phyloP scores from a whole-genome alignment of 1,140 invertebrate genomes.

The Drosophila grimshawi region DNA sequence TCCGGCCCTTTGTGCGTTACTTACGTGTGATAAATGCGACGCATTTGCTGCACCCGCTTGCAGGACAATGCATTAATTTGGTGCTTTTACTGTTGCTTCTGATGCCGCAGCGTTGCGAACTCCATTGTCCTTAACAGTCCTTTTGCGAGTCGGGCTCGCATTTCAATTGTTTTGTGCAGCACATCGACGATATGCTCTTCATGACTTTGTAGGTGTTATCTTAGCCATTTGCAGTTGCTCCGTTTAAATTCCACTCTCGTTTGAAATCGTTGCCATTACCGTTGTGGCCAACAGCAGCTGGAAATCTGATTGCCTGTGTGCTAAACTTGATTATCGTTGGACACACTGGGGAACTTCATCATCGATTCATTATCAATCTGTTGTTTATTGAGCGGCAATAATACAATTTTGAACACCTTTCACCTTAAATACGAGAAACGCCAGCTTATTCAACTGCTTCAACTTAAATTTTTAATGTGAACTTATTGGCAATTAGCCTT shows the following conservation, averaged over 20 bases:
- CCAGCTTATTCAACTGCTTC: background rate
- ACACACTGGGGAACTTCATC: too few relatives aligned
- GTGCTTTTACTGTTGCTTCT: constrained; percentile 14
- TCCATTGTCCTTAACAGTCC: constrained; percentile 44
- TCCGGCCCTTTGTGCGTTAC: constrained; percentile 63
- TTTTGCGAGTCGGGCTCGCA: constrained; percentile 32
- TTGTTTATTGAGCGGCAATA: constrained; percentile 16
- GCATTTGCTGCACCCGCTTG: constrained; percentile 30
- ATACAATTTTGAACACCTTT: background rate
- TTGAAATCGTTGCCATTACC: background rate
- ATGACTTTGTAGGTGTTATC: constrained; percentile 65
- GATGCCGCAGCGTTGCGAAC: constrained; percentile 13
- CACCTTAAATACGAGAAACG: background rate
- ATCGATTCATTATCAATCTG: constrained; percentile 35
- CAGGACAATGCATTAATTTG: constrained; percentile 47
- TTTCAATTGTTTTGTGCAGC: constrained; percentile 69
- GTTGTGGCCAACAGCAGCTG: too few relatives aligned
- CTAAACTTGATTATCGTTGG: background rate
- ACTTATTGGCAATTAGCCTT: background rate
- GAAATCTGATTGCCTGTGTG: too few relatives aligned
- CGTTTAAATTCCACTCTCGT: background rate
- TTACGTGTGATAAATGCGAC: constrained; percentile 49
- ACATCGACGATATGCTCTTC: constrained; percentile 67
- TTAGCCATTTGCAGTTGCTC: constrained; percentile 20
- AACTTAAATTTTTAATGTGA: background rate